phyloP scores from a whole-genome alignment of 2,113 vertebrate genomes.

The Cygnus buccinator region DNA sequence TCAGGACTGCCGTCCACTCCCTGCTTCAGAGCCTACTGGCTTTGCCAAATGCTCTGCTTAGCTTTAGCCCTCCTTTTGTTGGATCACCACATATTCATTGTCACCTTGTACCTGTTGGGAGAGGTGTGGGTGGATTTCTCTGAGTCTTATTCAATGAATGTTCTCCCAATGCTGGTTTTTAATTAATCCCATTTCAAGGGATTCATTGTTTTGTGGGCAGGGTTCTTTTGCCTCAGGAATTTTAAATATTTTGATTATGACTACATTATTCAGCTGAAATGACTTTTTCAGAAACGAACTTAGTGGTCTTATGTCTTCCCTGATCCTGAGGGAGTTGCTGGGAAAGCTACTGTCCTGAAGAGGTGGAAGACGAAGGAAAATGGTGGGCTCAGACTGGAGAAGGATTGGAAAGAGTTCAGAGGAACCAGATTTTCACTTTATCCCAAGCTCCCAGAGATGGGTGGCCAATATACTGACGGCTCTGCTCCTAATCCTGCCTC shows the following conservation, averaged over 20 bases:
- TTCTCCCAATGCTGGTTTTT: background rate
- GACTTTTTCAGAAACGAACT: background rate
- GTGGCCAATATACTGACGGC: background rate
- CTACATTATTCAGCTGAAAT: background rate
- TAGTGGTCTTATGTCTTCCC: background rate
- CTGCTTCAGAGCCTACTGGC: background rate
- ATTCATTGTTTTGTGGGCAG: constrained; percentile 14
- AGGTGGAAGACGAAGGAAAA: background rate
- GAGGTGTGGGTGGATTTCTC: constrained; percentile 35
- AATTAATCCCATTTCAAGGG: constrained; percentile 45
- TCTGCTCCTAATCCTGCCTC: background rate
- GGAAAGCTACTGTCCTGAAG: background rate
- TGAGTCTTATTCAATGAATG: background rate
- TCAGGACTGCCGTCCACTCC: background rate
- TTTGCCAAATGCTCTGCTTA: background rate
- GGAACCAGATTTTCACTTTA: background rate
- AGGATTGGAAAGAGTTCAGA: background rate
- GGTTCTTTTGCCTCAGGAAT: constrained; percentile 20
- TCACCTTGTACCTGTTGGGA: constrained; percentile 14
- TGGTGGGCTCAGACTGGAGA: background rate
- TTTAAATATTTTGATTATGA: constrained; percentile 31
- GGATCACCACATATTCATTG: background rate
- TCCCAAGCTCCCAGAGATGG: background rate
- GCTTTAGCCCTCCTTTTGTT: background rate
- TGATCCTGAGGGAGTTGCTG: background rate